These are phyloP conservation scores for Mantis religiosa DNA, from an alignment of 2,888 invertebrate genomes.

Conservation along the genomic window DNA sequence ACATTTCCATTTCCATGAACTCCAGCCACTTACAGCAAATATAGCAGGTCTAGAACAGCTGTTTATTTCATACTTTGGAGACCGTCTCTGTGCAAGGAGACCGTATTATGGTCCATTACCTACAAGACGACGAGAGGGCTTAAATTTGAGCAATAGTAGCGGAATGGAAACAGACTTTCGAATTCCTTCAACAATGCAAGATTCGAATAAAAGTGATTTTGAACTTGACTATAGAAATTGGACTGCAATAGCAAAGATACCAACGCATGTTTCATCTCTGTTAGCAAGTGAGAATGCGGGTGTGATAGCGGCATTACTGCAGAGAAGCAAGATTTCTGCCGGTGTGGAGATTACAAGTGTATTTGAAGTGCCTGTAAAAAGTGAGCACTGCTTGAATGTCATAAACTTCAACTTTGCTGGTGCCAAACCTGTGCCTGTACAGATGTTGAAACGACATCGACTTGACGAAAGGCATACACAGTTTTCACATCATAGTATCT, in stretches of 20 bases:
- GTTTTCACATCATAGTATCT: slow-evolving; percentile 8
- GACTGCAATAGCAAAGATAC: slow-evolving; percentile 13
- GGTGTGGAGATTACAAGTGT: neutral
- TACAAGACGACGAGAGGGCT: neutral
- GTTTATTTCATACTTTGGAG: slow-evolving; percentile 18
- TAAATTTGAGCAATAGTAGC: neutral
- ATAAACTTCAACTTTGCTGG: slow-evolving; percentile 24
- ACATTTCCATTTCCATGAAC: neutral
- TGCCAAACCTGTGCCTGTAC: slow-evolving; percentile 9
- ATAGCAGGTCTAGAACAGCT: neutral
- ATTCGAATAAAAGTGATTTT: neutral
- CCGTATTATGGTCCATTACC: neutral
- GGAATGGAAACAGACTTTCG: slow-evolving; percentile 1
- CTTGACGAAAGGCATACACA: slow-evolving; percentile 6
- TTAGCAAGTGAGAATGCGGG: neutral
- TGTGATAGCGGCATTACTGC: neutral
- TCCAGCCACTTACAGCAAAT: neutral
- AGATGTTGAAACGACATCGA: neutral
- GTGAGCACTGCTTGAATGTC: neutral
- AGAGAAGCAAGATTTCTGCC: neutral
- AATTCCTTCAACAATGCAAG: neutral
- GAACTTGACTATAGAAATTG: slow-evolving; percentile 14
- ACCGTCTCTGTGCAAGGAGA: slow-evolving; percentile 8
- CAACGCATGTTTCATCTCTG: neutral
- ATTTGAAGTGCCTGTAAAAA: neutral